Evolutionary conservation across 2,113 vertebrate species (phyloP), one percentile per base, ranked within the genome.

Genomic region (Triplophysa tibetana): DNA sequence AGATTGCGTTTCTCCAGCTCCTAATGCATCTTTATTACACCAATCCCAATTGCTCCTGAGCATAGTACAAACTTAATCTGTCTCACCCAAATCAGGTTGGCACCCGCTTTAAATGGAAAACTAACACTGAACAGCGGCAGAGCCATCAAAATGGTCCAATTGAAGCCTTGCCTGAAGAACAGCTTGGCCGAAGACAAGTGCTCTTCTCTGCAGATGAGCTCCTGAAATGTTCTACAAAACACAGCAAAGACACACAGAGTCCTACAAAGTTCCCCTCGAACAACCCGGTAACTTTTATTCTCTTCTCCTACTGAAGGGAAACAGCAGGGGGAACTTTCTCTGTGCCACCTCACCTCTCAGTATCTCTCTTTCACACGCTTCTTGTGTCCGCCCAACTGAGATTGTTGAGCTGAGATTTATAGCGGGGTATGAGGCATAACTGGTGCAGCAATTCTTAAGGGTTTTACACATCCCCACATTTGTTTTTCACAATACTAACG

Each of bases 401-500:
- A 87, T 85, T 87, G 86, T 85, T 86, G 82, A 83, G 89, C 81
- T 65, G 86, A 93, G 91, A 93, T 93, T 93, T 91, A 94, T 94
- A 89, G 90, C 86, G 56, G 60, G 68, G 70, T 82, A 88, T 87
- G 88, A 86, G 63, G 78, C 77, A 65, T 88, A 78, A 89, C 90
- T 88, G 86, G 83, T 77, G 80, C 87, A 84, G 74, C 65, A 77
- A 87, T 87, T 89, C 92, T 91, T 90, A 74, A n/a, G 90, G 91
- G 92, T 82, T 83, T 90, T 91, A 85, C 84, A 80, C 90, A 87
- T 88, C 83, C 89, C 86, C 87, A 88, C 88, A 90, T 92, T 92
- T 93, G 90, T 92, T 93, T 93, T 93, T 88, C 90, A 90, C 91
- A 89, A 92, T 91, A 92, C 91, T 88, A 89, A 90, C 90, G 91